Conservation (phyloP, 2,888 invertebrate species). For the Bombyx huttoni region DNA sequence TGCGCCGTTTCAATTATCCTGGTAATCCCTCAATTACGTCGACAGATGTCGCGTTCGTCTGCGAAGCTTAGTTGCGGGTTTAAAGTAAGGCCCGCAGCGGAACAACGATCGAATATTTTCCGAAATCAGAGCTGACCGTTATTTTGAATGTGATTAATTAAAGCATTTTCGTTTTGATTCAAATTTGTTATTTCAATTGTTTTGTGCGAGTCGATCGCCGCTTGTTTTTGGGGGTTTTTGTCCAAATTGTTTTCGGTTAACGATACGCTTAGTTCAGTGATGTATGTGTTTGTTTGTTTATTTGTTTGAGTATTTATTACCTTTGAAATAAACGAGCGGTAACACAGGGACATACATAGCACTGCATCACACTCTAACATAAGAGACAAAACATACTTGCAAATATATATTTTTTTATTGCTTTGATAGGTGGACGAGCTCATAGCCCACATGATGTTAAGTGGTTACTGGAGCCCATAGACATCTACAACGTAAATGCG, state of each 20-base stretch:
- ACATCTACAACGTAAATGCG: too few relatives aligned
- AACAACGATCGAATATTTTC: background rate
- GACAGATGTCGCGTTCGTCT: slow-evolving; percentile 73
- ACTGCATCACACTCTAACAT: too few relatives aligned
- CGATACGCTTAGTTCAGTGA: too few relatives aligned
- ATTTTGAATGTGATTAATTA: background rate
- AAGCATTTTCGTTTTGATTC: slow-evolving; percentile 5
- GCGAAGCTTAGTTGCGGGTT: slow-evolving; percentile 66
- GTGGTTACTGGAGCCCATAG: too few relatives aligned
- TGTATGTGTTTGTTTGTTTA: too few relatives aligned
- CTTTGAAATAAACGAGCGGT: too few relatives aligned
- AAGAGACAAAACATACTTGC: too few relatives aligned
- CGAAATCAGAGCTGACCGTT: background rate
- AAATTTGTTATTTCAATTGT: slow-evolving; percentile 7
- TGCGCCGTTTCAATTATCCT: slow-evolving; percentile 76
- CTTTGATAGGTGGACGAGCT: too few relatives aligned
- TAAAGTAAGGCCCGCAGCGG: slow-evolving; percentile 61
- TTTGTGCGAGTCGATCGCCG: slow-evolving; percentile 1
- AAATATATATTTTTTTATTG: too few relatives aligned
- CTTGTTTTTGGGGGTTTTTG: background rate
- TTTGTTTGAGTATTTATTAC: too few relatives aligned
- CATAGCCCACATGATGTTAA: too few relatives aligned
- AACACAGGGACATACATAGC: too few relatives aligned
- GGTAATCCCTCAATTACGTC: slow-evolving; percentile 78
- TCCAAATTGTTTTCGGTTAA: background rate